phyloP scores from a whole-genome alignment of 2,888 invertebrate genomes.

The Punctoribates punctum region DNA sequence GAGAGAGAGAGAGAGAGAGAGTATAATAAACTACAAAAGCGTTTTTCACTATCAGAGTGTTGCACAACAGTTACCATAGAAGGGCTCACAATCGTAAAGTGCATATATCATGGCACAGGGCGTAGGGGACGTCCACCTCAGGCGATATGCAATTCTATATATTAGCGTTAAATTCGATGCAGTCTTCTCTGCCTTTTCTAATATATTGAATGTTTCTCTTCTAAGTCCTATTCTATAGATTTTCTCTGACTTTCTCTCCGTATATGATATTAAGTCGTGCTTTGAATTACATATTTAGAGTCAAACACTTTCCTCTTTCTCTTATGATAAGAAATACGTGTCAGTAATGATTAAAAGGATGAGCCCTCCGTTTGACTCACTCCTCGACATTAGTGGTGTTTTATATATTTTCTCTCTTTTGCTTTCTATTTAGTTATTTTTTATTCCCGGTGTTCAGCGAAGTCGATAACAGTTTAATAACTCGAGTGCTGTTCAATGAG shows the following conservation, averaged over 20 bases:
- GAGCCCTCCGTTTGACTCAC: not conserved
- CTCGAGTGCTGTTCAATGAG: not conserved
- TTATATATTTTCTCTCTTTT: not conserved
- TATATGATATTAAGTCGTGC: slow-evolving; percentile 10
- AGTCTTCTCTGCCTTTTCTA: not conserved
- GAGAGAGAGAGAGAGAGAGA: not conserved
- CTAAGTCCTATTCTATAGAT: not conserved
- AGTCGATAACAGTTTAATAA: slow-evolving; percentile 36
- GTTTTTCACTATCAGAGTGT: not conserved
- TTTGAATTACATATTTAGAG: slow-evolving; percentile 26
- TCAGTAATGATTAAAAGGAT: slow-evolving; percentile 3
- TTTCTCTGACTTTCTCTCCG: not conserved
- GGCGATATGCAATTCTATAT: not conserved
- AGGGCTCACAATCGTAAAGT: not conserved
- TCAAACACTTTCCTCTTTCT: not conserved
- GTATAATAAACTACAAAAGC: slow-evolving; percentile 7
- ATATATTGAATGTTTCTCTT: not conserved
- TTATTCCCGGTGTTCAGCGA: slow-evolving; percentile 10
- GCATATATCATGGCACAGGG: slow-evolving; percentile 8
- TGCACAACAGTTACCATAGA: not conserved
- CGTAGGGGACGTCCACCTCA: not conserved
- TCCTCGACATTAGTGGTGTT: slow-evolving; percentile 2
- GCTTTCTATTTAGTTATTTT: not conserved
- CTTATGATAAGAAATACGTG: slow-evolving; percentile 22
- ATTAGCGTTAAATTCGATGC: not conserved